Conservation (phyloP, 2,797 vertebrate genomes). For the Sebastes matsubarae region DNA sequence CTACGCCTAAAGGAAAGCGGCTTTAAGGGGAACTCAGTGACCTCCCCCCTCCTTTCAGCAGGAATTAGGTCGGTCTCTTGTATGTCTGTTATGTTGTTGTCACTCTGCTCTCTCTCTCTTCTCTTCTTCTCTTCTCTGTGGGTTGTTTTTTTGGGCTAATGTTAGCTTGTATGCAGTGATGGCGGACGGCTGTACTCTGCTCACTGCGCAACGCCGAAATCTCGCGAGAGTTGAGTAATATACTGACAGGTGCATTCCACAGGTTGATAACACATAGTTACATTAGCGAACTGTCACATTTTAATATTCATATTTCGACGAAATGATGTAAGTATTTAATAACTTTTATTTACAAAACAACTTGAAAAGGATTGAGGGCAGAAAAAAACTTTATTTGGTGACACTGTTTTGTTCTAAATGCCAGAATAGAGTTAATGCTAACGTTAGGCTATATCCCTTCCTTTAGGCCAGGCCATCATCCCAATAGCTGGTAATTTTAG, state of each 20-base stretch:
- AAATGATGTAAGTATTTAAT: not conserved
- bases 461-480: not conserved
- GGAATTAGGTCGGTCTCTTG: slow-evolving; percentile 55
- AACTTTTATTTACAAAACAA: not conserved
- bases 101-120: slow-evolving; percentile 65
- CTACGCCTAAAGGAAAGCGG: slow-evolving; percentile 52
- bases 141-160: slow-evolving; percentile 66
- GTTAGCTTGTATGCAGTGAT: slow-evolving; percentile 82
- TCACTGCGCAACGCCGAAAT: slow-evolving; percentile 86
- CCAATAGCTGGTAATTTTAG: too few species aligned
- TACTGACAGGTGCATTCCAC: slow-evolving; percentile 67
- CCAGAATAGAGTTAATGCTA: not conserved
- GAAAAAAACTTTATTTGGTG: not conserved
- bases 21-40: slow-evolving; percentile 57
- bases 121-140: slow-evolving; percentile 57
- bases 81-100: slow-evolving; percentile 67
- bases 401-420: not conserved
- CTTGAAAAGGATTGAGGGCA: not conserved
- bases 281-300: not conserved
- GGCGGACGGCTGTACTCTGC: slow-evolving; percentile 86
- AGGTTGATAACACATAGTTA: slow-evolving; percentile 35
- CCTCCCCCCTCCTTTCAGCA: slow-evolving; percentile 50
- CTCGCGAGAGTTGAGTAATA: slow-evolving; percentile 69
- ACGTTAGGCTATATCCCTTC: too few species aligned
- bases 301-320: not conserved